Percentiles rank a stretch among this genome's conserved stretches.
phyloP scores from a whole-genome alignment of 2,888 invertebrate genomes.

The Mayetiola destructor region DNA sequence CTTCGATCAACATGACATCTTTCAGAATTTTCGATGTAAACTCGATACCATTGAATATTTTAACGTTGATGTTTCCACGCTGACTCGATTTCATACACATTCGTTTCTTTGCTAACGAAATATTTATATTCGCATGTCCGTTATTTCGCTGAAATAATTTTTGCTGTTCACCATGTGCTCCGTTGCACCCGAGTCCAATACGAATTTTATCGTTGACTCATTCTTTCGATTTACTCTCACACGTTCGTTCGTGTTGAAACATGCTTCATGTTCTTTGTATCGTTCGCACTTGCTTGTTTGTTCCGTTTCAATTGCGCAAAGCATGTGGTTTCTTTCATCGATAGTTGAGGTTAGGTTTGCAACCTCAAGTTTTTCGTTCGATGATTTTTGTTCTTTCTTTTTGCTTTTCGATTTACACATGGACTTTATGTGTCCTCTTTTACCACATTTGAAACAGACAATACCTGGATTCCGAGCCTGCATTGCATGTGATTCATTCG shows the following conservation, averaged over 20 bases:
- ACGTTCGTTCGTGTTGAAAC: neutral
- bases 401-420: neutral
- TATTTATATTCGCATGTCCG: neutral
- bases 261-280: neutral
- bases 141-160: neutral
- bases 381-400: neutral
- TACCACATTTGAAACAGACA: neutral
- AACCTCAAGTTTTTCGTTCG: too few relatives aligned
- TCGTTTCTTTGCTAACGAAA: neutral
- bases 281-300: neutral
- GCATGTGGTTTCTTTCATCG: neutral
- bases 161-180: neutral
- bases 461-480: neutral
- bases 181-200: neutral
- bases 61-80: neutral
- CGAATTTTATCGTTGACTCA: neutral
- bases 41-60: neutral
- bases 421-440: neutral
- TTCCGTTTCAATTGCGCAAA: neutral
- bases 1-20: neutral
- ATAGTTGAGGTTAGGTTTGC: neutral
- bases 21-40: neutral
- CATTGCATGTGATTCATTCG: too few relatives aligned
- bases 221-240: neutral
- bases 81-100: neutral